phyloP scores from a whole-genome alignment of 2,113 vertebrate species.

The Myocastor coypus region DNA sequence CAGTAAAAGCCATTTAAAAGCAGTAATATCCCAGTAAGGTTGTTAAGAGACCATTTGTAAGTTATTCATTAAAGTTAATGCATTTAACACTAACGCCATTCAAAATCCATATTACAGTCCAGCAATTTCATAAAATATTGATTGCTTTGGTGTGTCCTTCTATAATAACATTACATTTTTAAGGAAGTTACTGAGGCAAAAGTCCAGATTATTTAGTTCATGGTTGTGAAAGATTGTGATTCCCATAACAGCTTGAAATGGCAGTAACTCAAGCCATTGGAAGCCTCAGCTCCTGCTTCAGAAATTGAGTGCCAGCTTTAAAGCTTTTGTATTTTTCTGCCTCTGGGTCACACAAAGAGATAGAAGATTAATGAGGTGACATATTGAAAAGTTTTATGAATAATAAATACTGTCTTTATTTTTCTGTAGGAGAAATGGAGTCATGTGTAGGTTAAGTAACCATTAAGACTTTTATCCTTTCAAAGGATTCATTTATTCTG shows the following conservation, averaged over 20 bases:
- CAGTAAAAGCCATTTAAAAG: constrained; percentile 62
- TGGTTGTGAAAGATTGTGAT: constrained; percentile 58
- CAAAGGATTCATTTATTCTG: constrained; percentile 71
- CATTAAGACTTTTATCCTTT: constrained; percentile 68
- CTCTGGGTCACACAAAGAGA: constrained; percentile 51
- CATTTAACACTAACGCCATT: constrained; percentile 60
- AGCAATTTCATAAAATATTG: constrained; percentile 54
- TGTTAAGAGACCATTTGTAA: constrained; percentile 62
- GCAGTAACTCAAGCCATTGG: not conserved
- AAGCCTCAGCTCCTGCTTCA: not conserved
- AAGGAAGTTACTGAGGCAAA: constrained; percentile 15
- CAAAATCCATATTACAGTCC: constrained; percentile 29
- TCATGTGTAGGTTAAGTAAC: constrained; percentile 80
- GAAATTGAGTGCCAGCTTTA: constrained; percentile 50
- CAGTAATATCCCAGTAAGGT: constrained; percentile 61
- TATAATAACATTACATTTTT: constrained; percentile 48
- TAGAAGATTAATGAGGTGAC: constrained; percentile 74
- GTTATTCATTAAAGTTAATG: constrained; percentile 69
- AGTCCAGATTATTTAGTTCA: constrained; percentile 21
- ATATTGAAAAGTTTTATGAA: constrained; percentile 74
- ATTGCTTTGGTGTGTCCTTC: constrained; percentile 32
- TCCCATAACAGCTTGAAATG: constrained; percentile 24
- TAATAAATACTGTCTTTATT: constrained; percentile 71
- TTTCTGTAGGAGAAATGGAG: constrained; percentile 68
- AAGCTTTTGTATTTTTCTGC: constrained; percentile 50